Base-by-base conservation (phyloP, 1,140 invertebrate genomes). In the Orussus abietinus region DNA sequence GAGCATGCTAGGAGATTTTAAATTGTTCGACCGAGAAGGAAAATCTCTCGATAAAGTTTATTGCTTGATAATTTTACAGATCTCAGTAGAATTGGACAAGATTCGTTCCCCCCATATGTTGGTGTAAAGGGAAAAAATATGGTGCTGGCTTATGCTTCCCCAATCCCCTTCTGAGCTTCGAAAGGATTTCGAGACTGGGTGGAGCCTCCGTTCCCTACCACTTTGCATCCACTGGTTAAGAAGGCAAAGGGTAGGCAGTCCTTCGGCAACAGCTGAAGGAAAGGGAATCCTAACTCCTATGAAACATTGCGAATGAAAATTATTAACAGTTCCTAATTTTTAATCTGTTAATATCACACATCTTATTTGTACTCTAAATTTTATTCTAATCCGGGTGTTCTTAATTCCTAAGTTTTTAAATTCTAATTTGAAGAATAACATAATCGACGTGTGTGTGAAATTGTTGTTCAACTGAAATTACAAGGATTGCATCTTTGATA, bases 141-240 rank as follows among this genome's bases (percentile, higher is more conserved):
- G 35, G 45, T 3, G n/a, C n/a, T 36, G 11, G n/a, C 31, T n/a
- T 14, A 32, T 7, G 14, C 7, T 12, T 20, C 18, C 31, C 13
- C 4, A 20, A 10, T 20, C 18, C 9, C 13, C 10, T 13, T 21
- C 18, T 20, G 34, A 17, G 13, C 13, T 12, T 13, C n/a, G 4
- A n/a, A 20, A 20, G 34, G 13, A 20, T 15, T n/a, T 36, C 2
- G 13, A 15, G 15, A 54, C 60, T 56, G 57, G 60, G 60, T 57
- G 58, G 60, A 64, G 62, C 54, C 59, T 57, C 40, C 40, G 44
- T 63, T 58, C 58, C 62, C 62, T 61, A 47, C 49, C 54, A 59
- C 51, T 63, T 66, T 66, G 49, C 58, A 63, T 62, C 38, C 40
- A 45, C 42, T 47, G 29, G 33, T 54, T 44, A 15, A 42, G 55